These are phyloP conservation scores for Drosophila cardini DNA, from an alignment of 1,140 invertebrate genomes.

Conservation along the genomic window DNA sequence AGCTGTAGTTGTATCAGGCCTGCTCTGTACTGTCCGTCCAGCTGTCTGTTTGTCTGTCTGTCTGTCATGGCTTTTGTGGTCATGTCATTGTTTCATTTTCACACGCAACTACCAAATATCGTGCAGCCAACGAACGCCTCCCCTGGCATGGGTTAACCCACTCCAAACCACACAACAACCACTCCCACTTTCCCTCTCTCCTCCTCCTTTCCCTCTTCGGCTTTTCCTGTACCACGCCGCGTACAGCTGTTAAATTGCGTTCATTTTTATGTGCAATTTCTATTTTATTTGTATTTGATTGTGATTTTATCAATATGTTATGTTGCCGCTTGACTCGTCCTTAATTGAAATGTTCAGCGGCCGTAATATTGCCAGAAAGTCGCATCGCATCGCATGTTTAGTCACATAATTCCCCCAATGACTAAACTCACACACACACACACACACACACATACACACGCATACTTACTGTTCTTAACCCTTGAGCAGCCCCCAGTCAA, in stretches of 20 bases:
- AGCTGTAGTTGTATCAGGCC: conserved; percentile 16
- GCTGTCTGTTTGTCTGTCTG: conserved; percentile 14
- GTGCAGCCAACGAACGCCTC: conserved; percentile 8
- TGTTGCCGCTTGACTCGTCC: conserved; percentile 21
- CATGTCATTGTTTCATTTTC: conserved; percentile 80
- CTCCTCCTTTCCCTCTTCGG: not conserved
- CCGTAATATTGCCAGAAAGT: conserved; percentile 36
- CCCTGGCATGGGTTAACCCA: conserved; percentile 23
- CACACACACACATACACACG: not conserved
- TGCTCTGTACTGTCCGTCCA: conserved; percentile 8
- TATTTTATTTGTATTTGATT: conserved; percentile 82
- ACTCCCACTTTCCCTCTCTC: too few relatives aligned
- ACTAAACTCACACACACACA: conserved; percentile 1
- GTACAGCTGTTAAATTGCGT: conserved; percentile 71
- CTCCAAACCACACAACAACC: not conserved
- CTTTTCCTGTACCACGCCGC: conserved; percentile 3
- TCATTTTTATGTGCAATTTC: conserved; percentile 80
- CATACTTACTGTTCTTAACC: conserved; percentile 30
- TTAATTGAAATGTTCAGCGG: conserved; percentile 78
- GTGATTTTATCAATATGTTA: conserved; percentile 79
- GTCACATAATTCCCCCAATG: conserved; percentile 55
- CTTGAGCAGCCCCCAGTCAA: conserved; percentile 58
- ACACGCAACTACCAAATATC: conserved; percentile 64
- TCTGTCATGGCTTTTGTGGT: conserved; percentile 63
- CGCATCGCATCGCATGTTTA: conserved; percentile 37